Evolutionary conservation across 2,888 invertebrate genomes (phyloP), one percentile per base, ranked within the genome.

Genomic region (Parascotia fuliginaria): DNA sequence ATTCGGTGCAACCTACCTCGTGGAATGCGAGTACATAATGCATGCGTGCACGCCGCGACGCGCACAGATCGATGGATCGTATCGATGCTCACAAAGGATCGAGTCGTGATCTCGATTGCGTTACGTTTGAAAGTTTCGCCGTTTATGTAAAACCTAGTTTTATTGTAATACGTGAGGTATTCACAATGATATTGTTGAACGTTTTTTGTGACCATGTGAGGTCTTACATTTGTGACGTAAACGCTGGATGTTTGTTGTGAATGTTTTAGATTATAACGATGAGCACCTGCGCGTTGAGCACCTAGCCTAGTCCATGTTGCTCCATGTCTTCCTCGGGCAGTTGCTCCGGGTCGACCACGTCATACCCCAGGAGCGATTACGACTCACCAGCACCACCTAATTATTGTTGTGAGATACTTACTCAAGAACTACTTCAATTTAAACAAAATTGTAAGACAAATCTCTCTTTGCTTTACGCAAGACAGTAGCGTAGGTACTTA

Each of bases 21-120:
- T 57, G 74, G 78, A 81, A 88, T 85, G 85, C 77, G 72, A 72
- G 83, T 77, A 77, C 80, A 85, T 87, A 88, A 90, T 87, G 77
- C 89, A 89, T 89, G 90, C 89, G 84, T 83, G 81, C 85, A 85
- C 83, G 82, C 67, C 75, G 80, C 80, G 78, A 79, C 86, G 84
- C 80, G 75, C 70, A 46, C 60, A 81, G 89, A 89, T 89, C 88
- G 90, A 89, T 86, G 85, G 87, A 86, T 88, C 83, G 85, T 85
- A 87, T 88, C 87, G 87, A 88, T 85, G 82, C 77, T 76, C 79
- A 85, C 85, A 85, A 86, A 85, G 86, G 82, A 85, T 86, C 83
- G 75, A 85, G 82, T 89, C 89, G 88, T 89, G 90, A 89, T 89
- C 88, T 84, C 85, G 83, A 87, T 89, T 88, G 84, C 84, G 81